Conservation (phyloP, 1,140 invertebrate species). For the Oppia nitens region DNA sequence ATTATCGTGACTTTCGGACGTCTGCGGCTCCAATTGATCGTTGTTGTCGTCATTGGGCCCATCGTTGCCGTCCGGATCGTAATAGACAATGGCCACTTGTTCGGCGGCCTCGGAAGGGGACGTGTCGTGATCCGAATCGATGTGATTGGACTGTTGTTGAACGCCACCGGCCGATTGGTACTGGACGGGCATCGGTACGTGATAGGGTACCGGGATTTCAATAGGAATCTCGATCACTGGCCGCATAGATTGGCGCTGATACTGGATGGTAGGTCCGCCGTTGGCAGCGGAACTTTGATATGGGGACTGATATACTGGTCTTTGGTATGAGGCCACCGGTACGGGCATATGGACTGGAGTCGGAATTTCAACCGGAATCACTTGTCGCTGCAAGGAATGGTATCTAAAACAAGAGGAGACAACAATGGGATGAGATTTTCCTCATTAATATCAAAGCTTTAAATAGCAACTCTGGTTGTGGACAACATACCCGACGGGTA, state of each 20-base stretch:
- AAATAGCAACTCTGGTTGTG: not conserved
- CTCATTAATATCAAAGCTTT: too few relatives aligned
- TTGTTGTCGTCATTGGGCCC: not conserved
- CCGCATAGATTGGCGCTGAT: not conserved
- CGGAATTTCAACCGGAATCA: not conserved
- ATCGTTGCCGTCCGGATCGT: slow-evolving; percentile 4
- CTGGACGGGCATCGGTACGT: not conserved
- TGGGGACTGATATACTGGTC: slow-evolving; percentile 7
- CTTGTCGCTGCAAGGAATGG: not conserved
- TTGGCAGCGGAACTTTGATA: not conserved
- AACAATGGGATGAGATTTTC: too few relatives aligned
- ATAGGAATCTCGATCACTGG: not conserved
- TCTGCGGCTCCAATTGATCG: slow-evolving; percentile 2
- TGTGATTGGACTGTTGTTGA: not conserved
- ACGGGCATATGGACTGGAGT: slow-evolving; percentile 5
- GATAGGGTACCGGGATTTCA: slow-evolving; percentile 5
- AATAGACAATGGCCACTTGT: slow-evolving; percentile 2
- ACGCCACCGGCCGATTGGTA: not conserved
- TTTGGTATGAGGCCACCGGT: not conserved
- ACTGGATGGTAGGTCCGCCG: not conserved
- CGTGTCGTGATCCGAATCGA: slow-evolving; percentile 1
- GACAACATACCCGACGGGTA: not conserved
- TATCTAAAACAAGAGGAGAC: not conserved
- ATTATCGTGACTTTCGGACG: slow-evolving; percentile 1
- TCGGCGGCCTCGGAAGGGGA: slow-evolving; percentile 2